Conservation (phyloP, 2,797 vertebrate genomes). For the Oreochromis mossambicus region DNA sequence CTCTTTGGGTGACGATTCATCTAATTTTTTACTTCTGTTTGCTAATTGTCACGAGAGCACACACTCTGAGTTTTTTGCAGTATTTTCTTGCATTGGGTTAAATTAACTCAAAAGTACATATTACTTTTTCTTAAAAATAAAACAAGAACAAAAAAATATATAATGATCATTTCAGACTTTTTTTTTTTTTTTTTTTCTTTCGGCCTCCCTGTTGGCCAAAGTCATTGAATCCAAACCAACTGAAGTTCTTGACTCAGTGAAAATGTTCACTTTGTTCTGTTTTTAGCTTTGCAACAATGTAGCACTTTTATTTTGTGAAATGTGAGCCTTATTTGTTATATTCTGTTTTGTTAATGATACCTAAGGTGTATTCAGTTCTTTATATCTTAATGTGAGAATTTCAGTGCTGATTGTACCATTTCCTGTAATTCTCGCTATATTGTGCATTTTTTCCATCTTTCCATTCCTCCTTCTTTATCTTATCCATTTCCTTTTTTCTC, state of each 20-base stretch:
- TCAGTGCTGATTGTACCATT: neutral
- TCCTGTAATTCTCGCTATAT: neutral
- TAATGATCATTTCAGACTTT: neutral
- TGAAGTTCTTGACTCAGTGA: neutral
- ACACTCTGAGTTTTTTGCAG: neutral
- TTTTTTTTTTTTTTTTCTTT: neutral
- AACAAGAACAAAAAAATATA: neutral
- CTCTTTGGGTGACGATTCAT: neutral
- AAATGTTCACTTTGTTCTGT: neutral
- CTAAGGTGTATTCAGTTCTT: neutral
- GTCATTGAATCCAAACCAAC: neutral
- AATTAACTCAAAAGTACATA: neutral
- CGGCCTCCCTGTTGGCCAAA: neutral
- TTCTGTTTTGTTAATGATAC: neutral
- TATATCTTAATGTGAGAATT: neutral
- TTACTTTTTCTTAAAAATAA: neutral
- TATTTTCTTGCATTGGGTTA: neutral
- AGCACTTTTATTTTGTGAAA: neutral
- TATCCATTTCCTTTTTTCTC: slow-evolving; percentile 9
- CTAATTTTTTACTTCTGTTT: neutral
- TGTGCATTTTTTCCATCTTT: slow-evolving; percentile 4
- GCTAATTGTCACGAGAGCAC: neutral
- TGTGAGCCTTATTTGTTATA: neutral
- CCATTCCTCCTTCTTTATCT: neutral
- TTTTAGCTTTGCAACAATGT: neutral